phyloP scores from a whole-genome alignment of 35 echinoderm and acorn worm species.

The Amphiura filiformis region DNA sequence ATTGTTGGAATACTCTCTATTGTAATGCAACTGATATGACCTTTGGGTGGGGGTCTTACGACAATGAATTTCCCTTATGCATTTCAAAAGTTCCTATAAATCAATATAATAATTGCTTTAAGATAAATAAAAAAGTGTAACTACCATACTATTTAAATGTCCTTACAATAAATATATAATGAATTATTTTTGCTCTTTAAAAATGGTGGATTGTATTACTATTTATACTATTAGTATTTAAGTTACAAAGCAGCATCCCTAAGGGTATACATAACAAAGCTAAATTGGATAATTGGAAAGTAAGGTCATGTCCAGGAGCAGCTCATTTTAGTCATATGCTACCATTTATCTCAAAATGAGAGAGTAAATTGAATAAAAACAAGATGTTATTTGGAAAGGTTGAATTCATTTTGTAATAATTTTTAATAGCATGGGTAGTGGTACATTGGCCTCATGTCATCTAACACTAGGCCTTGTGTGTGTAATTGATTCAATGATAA shows the following conservation, averaged over 20 bases:
- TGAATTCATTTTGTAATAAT: background rate
- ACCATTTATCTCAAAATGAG: no score
- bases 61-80: background rate
- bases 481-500: background rate
- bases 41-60: background rate
- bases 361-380: no score
- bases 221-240: no score
- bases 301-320: no score
- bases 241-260: no score
- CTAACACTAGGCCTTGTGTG: background rate
- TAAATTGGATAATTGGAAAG: no score
- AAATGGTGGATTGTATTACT: no score
- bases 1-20: background rate
- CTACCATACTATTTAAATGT: background rate
- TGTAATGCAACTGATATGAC: background rate
- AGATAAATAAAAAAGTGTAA: background rate
- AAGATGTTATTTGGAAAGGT: no score
- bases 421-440: background rate
- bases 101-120: background rate
- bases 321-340: no score
- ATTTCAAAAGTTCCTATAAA: background rate
- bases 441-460: background rate
- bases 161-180: background rate
- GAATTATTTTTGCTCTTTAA: background rate
- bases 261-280: no score